Evolutionary conservation across 1,140 invertebrate species (phyloP).

Genomic region (Microplitis demolitor): DNA sequence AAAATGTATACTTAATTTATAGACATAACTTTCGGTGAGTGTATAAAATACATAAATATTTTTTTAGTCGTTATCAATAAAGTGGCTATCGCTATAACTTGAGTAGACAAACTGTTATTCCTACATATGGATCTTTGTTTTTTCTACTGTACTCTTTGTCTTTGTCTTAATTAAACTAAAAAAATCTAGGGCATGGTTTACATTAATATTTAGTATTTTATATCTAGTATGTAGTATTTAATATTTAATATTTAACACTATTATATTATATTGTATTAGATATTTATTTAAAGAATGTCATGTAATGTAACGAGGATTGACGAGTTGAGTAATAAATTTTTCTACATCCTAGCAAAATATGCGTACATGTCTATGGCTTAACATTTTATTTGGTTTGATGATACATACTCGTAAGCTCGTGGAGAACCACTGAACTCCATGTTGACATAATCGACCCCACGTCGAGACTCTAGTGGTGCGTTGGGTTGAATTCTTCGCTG

Average conservation of each 20-base stretch:
- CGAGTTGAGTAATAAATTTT: neutral
- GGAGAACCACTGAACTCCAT: constrained; percentile 40
- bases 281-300: neutral
- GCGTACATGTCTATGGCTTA: neutral
- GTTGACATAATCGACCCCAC: constrained; percentile 46
- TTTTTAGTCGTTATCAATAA: constrained; percentile 35
- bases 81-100: neutral
- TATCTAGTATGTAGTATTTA: neutral
- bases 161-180: constrained; percentile 42
- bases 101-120: constrained; percentile 46
- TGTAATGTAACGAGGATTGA: neutral
- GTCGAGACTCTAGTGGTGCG: constrained; percentile 31
- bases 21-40: constrained; percentile 8
- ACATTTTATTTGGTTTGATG: neutral
- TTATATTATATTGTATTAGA: neutral
- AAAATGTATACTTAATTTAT: neutral
- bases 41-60: constrained; percentile 37
- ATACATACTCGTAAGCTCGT: constrained; percentile 17
- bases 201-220: neutral
- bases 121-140: constrained; percentile 56
- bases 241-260: neutral
- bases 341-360: neutral
- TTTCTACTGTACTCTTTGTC: constrained; percentile 37
- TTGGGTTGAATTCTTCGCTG: neutral
- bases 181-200: constrained; percentile 33